Base-by-base conservation (phyloP, 2,888 invertebrate species). In the Drosophila barbarae region DNA sequence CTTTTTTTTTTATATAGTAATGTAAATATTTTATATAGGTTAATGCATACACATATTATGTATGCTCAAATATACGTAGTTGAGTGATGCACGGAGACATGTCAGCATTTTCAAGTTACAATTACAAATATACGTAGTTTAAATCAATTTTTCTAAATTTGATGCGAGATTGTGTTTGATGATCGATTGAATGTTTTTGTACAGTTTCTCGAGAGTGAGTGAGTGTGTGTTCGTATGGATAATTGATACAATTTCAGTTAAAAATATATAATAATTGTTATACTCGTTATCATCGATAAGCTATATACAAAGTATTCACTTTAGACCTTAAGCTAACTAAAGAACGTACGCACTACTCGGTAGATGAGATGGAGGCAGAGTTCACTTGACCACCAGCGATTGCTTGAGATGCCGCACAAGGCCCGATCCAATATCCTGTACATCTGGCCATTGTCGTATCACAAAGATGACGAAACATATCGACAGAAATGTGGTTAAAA, bases 381-480 rank as follows among this genome's bases (percentile, higher is more conserved):
- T 47, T 73, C 71, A 93, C 88, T 93, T 93, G 87, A 93, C 93
- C 82, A 94, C 93, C 73, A 95, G 90, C 84, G 94, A 94, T 90
- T 95, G 94, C 89, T 95, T 95, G 86, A 95, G 92, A 82, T 94
- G 92, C 80, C 94, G 92, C 90, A 95, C 92, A 72, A 95, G 92
- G 81, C 95, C 95, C 73, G 94, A 93, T 21, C 95, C 95, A 74
- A 95, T 93, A 85, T 95, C 95, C 87, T 93, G 92, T 77, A 96
- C 94, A 89, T 96, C 96, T 56, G 96, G 96, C 96, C 96, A 96
- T 87, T 96, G 96, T 87, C 95, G 94, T 88, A 96, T 92, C 77
- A 96, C 93, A 91, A 96, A 94, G 80, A 96, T 93, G 81, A 95
- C 93, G 60, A 94, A 91, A 90, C 95, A 92, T 69, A 96, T 94